Percentiles rank a stretch among this genome's conserved stretches.
These are phyloP conservation scores for Pitangus sulphuratus DNA, from an alignment of 2,797 vertebrate species.

Conservation along the genomic window DNA sequence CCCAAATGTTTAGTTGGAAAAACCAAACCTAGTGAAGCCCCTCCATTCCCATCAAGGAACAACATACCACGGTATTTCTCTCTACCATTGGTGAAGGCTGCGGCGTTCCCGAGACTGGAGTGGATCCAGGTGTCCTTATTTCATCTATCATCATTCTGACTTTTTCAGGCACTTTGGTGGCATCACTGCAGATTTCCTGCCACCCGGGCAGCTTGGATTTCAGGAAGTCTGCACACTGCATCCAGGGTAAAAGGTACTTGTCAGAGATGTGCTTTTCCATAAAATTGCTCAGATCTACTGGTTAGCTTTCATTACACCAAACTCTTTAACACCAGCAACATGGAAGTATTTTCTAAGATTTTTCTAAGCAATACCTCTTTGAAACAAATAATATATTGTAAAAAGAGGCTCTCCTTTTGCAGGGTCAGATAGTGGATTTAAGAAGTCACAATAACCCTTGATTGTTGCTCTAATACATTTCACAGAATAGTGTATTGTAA, in stretches of 20 bases:
- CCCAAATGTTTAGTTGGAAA: not conserved
- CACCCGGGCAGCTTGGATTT: conserved; percentile 85
- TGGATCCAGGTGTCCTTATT: conserved; percentile 77
- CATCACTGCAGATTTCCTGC: conserved; percentile 92
- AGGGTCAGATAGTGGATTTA: not conserved
- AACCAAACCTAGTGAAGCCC: not conserved
- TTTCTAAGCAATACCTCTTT: not conserved
- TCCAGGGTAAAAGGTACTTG: not conserved
- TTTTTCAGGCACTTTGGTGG: conserved; percentile 89
- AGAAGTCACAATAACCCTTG: not conserved
- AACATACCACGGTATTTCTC: conserved; percentile 78
- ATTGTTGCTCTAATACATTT: not conserved
- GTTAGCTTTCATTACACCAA: not conserved
- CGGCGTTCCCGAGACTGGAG: conserved; percentile 79
- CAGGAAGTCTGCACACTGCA: conserved; percentile 89
- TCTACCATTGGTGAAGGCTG: conserved; percentile 82
- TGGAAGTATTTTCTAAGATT: not conserved
- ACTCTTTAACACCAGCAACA: not conserved
- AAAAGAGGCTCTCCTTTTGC: not conserved
- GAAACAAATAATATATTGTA: not conserved
- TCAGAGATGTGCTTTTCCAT: not conserved
- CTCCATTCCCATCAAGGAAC: not conserved
- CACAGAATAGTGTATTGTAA: not conserved
- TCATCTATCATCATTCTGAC: conserved; percentile 88
- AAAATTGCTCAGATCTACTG: not conserved